A percentile compares a stretch with the other conserved stretches of the same genome.
Conservation (phyloP, 92 coral and sea anemone genomes). For the Plumapathes pennacea region DNA sequence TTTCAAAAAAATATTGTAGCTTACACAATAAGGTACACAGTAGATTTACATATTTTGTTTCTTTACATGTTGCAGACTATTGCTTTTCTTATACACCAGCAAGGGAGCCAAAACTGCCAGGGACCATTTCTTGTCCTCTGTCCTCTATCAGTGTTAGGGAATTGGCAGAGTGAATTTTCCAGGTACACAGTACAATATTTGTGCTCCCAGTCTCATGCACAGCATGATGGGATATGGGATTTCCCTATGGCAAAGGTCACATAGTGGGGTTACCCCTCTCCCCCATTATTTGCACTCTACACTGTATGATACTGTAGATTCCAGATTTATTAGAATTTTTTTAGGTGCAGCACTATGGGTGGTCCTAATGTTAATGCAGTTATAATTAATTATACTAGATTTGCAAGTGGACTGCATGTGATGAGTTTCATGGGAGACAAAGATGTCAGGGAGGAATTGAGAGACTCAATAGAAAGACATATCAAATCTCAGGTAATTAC, state of each 20-base stretch:
- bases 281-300: too few relatives aligned
- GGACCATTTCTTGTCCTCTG: constrained; percentile 74
- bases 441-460: constrained; percentile 68
- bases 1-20: neutral
- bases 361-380: too few relatives aligned
- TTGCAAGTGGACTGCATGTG: constrained; percentile 53
- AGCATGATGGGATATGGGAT: too few relatives aligned
- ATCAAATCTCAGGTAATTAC: constrained; percentile 34
- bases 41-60: neutral
- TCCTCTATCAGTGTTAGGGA: constrained; percentile 80
- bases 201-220: too few relatives aligned
- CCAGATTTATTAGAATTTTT: too few relatives aligned
- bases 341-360: too few relatives aligned
- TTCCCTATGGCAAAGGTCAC: too few relatives aligned
- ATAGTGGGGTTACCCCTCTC: too few relatives aligned
- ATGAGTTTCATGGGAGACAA: constrained; percentile 72
- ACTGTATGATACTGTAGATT: too few relatives aligned
- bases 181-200: too few relatives aligned
- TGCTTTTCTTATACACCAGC: constrained; percentile 59
- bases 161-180: constrained; percentile 80
- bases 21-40: neutral
- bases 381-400: too few relatives aligned
- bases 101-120: constrained; percentile 28
- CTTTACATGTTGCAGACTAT: constrained; percentile 53
- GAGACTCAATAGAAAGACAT: constrained; percentile 23